Percentiles rank a stretch among this genome's conserved stretches.
These are phyloP conservation scores for Heliconius sara DNA, from an alignment of 2,888 invertebrate species.

Conservation along the genomic window DNA sequence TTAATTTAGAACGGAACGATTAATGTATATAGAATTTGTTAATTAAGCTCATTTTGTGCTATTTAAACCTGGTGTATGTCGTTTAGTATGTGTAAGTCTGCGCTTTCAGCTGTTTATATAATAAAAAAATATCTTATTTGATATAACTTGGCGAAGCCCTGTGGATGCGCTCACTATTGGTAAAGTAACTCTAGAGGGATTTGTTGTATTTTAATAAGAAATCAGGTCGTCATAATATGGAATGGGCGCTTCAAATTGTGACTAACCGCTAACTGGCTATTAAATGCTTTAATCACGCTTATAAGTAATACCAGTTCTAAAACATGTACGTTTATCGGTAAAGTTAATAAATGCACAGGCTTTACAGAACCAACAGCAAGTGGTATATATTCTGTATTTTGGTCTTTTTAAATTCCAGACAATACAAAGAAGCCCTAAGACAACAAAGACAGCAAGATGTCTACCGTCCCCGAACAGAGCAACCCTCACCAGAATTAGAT, in stretches of 20 bases:
- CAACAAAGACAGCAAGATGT: conserved; percentile 93
- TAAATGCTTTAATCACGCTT: conserved; percentile 28
- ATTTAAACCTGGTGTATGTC: conserved; percentile 32
- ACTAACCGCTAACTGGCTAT: conserved; percentile 32
- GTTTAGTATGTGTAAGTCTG: conserved; percentile 26
- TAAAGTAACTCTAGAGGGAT: background rate
- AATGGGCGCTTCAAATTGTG: conserved; percentile 9
- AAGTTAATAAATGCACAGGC: conserved; percentile 10
- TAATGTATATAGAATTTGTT: background rate
- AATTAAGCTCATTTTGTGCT: conserved; percentile 23
- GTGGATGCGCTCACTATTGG: conserved; percentile 21
- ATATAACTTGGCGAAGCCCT: background rate
- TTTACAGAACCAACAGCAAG: background rate
- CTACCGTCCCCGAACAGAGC: conserved; percentile 87
- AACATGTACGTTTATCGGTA: background rate
- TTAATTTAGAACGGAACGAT: background rate
- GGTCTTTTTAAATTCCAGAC: conserved; percentile 80
- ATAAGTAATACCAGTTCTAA: background rate
- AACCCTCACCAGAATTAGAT: conserved; percentile 82
- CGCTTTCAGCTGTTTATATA: conserved; percentile 25
- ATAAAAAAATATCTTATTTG: background rate
- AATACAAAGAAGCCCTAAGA: conserved; percentile 95
- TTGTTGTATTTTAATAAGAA: background rate
- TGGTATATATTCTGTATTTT: background rate
- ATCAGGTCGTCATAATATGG: background rate